Percentiles rank a stretch among this genome's conserved stretches.
phyloP scores from a whole-genome alignment of 2,888 invertebrate genomes.

The Xestoiulus laeticollis region DNA sequence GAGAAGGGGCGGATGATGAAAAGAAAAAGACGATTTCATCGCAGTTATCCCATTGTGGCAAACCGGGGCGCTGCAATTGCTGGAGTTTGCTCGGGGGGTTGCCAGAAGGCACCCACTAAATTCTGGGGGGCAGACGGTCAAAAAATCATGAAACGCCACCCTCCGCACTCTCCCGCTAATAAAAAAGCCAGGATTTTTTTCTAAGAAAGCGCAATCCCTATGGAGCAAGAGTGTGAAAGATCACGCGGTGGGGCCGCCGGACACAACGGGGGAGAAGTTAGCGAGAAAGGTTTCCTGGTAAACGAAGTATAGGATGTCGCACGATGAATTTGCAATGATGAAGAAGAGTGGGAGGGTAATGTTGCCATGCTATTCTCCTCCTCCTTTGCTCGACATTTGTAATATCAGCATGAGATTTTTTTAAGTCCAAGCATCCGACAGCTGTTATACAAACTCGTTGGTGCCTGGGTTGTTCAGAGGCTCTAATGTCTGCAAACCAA shows the following conservation, averaged over 20 bases:
- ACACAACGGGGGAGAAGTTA: not conserved
- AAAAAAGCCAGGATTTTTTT: slow-evolving; percentile 17
- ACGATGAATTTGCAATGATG: not conserved
- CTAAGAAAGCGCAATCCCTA: slow-evolving; percentile 20
- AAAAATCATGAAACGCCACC: not conserved
- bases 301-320: slow-evolving; percentile 17
- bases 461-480: slow-evolving; percentile 82
- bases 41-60: not conserved
- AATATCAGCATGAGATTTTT: slow-evolving; percentile 27
- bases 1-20: not conserved
- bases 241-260: not conserved
- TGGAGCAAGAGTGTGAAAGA: not conserved
- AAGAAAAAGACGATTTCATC: not conserved
- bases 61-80: not conserved
- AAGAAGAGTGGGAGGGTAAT: slow-evolving; percentile 17
- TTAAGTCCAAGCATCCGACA: not conserved
- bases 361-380: slow-evolving; percentile 6
- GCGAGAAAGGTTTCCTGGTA: slow-evolving; percentile 9
- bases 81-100: not conserved
- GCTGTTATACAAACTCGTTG: slow-evolving; percentile 78
- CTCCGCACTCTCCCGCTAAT: not conserved
- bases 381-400: not conserved
- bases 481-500: slow-evolving; percentile 77
- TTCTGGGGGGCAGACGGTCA: slow-evolving; percentile 2
- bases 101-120: not conserved